A percentile compares a stretch with the other conserved stretches of the same genome.
These are phyloP conservation scores for Cerceris ruficornis DNA, from an alignment of 2,888 invertebrate genomes.

Conservation along the genomic window DNA sequence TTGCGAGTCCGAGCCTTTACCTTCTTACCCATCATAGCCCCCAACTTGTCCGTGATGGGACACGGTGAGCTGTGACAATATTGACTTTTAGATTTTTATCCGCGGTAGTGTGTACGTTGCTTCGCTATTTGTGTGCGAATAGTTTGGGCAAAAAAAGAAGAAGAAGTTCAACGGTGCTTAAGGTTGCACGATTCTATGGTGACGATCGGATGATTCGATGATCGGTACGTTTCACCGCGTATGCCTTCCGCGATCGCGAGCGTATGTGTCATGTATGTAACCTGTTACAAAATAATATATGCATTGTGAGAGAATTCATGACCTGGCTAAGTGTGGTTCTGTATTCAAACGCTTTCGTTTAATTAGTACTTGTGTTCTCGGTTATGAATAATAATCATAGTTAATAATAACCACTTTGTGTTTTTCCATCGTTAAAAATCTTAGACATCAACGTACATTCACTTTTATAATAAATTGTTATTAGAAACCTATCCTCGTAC, in stretches of 20 bases:
- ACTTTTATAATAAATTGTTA: slow-evolving; percentile 80
- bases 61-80: too few species aligned
- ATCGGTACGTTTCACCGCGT: slow-evolving; percentile 10
- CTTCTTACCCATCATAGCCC: too few species aligned
- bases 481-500: slow-evolving; percentile 80
- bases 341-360: slow-evolving; percentile 68
- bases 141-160: too few species aligned
- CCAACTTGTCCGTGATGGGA: too few species aligned
- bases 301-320: slow-evolving; percentile 74
- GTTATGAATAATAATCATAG: slow-evolving; percentile 76
- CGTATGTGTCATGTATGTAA: slow-evolving; percentile 66
- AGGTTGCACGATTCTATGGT: neutral
- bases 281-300: slow-evolving; percentile 70
- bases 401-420: slow-evolving; percentile 74
- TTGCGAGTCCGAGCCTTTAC: too few species aligned
- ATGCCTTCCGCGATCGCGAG: slow-evolving; percentile 46
- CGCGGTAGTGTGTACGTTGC: too few species aligned
- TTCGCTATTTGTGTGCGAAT: too few species aligned
- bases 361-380: slow-evolving; percentile 71
- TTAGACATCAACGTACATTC: slow-evolving; percentile 81
- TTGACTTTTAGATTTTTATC: too few species aligned
- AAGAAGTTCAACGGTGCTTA: neutral
- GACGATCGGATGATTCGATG: slow-evolving; percentile 8
- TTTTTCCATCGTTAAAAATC: slow-evolving; percentile 76
- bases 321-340: slow-evolving; percentile 73